Percentiles rank a stretch among this genome's conserved stretches.
Conservation (phyloP, 1,140 invertebrate species). For the Sarcophaga bullata region DNA sequence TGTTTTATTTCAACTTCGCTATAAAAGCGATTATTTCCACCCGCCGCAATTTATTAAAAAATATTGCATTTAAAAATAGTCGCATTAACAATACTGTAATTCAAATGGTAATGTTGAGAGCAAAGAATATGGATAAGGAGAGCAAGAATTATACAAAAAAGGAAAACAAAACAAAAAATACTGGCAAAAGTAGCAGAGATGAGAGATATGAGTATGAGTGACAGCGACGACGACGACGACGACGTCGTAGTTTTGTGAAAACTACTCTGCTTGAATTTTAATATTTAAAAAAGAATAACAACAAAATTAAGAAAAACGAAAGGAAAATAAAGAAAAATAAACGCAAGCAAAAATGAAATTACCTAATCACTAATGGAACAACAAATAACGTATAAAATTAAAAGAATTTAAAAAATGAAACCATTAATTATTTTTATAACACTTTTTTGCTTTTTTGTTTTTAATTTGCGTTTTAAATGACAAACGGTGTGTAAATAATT, state of each 20-base stretch:
- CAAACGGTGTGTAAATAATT: too few species aligned
- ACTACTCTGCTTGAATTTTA: not conserved
- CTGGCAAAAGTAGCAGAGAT: not conserved
- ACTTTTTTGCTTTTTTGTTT: too few species aligned
- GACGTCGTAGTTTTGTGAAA: not conserved
- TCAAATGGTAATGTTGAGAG: not conserved
- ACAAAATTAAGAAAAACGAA: not conserved
- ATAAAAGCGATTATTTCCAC: too few species aligned
- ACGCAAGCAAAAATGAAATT: not conserved
- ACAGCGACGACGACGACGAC: not conserved
- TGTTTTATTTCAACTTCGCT: too few species aligned
- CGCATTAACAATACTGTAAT: not conserved
- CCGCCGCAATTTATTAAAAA: too few species aligned
- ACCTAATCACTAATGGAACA: slow-evolving; percentile 10
- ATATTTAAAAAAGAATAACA: not conserved
- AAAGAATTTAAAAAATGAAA: too few species aligned
- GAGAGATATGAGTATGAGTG: not conserved
- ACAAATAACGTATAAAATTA: not conserved
- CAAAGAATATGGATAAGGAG: not conserved
- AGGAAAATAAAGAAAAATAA: not conserved
- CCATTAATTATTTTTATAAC: too few species aligned
- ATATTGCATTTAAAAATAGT: too few species aligned
- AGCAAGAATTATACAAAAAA: not conserved
- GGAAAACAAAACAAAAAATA: not conserved
- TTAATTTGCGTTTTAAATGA: too few species aligned